Conservation (phyloP, 2,888 invertebrate genomes). For the Coleophora deauratella region DNA sequence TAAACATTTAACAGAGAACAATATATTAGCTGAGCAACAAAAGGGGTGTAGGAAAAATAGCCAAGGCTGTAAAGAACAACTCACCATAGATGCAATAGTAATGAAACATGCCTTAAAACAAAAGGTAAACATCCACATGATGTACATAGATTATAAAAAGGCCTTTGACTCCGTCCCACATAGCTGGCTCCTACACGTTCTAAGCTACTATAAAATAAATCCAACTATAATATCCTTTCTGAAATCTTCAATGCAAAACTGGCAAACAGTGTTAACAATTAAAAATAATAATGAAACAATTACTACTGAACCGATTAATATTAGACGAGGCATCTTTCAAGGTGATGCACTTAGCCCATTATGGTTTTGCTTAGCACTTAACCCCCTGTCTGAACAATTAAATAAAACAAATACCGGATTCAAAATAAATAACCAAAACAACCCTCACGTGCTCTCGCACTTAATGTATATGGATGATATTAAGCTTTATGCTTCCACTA, state of each 20-base stretch:
- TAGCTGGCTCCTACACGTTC: too few relatives aligned
- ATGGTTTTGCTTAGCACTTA: conserved; percentile 15
- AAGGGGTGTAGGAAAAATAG: too few relatives aligned
- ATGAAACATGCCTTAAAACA: too few relatives aligned
- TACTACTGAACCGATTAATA: conserved; percentile 1
- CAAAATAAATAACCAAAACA: background rate
- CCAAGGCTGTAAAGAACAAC: too few relatives aligned
- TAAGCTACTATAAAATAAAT: too few relatives aligned
- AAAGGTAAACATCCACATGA: too few relatives aligned
- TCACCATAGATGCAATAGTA: conserved; percentile 4
- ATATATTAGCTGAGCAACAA: too few relatives aligned
- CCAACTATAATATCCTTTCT: too few relatives aligned
- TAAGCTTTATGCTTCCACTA: conserved; percentile 7
- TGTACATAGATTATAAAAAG: too few relatives aligned
- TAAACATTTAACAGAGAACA: conserved; percentile 2
- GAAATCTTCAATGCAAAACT: too few relatives aligned
- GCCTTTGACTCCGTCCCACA: too few relatives aligned
- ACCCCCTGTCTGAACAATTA: conserved; percentile 13
- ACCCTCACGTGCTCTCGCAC: background rate
- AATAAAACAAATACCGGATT: conserved; percentile 4
- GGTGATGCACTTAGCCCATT: conserved; percentile 7
- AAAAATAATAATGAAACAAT: background rate
- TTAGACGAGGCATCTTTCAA: conserved; percentile 6
- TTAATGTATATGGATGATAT: conserved; percentile 15
- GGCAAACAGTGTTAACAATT: conserved; percentile 8